Evolutionary conservation across 35 echinoderm and acorn worm species (phyloP).

Genomic region (Antedon bifida): DNA sequence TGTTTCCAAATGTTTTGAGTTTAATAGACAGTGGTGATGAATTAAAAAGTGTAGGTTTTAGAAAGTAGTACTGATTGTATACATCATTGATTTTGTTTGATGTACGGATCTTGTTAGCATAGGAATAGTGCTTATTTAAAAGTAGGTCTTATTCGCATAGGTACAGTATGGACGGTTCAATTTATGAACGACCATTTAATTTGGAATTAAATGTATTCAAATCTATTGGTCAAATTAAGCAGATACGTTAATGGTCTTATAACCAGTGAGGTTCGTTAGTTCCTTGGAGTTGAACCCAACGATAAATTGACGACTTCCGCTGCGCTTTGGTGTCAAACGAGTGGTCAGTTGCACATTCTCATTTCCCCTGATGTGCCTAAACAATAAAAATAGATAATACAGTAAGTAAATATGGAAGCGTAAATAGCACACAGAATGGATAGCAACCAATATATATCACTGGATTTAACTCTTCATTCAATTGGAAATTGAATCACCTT

Average conservation of each 20-base stretch:
- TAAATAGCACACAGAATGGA: neutral
- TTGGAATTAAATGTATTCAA: no score
- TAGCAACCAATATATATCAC: neutral
- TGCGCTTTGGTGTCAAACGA: conserved; percentile 33
- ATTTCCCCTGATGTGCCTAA: conserved; percentile 33
- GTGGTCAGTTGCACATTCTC: conserved; percentile 35
- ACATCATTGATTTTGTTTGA: no score
- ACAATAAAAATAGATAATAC: neutral
- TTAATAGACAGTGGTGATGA: no score
- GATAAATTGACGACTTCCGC: conserved; percentile 43
- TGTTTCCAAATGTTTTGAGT: no score
- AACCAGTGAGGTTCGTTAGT: conserved; percentile 19
- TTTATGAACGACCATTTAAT: no score
- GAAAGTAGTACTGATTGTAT: no score
- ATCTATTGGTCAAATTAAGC: no score
- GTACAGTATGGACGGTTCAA: no score
- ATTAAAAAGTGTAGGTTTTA: no score
- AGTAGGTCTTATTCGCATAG: no score
- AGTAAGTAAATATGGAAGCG: neutral
- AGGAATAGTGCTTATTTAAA: no score
- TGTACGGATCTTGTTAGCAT: no score
- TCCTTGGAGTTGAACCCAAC: conserved; percentile 55
- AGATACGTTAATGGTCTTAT: neutral
- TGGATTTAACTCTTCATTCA: neutral
- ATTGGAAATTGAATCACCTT: neutral